Evolutionary conservation across 1,140 invertebrate species (phyloP), one percentile per base, ranked within the genome.

Genomic region (Lerema accius): DNA sequence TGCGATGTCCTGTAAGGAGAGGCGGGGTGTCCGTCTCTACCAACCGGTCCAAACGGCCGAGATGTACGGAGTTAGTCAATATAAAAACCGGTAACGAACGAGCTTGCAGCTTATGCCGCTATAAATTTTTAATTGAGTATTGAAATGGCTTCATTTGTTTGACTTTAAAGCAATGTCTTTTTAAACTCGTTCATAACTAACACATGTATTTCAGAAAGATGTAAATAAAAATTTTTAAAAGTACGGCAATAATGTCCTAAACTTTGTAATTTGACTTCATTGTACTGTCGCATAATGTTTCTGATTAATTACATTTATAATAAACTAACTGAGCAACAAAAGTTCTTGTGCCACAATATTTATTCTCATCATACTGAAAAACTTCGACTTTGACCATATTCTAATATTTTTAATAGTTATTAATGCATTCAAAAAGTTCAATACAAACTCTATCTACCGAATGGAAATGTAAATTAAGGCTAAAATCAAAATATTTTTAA

Each of bases 21-120:
- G 28, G 67, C 42, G 69, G 43, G 63, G 71, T 62, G 64, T 63
- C 68, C 62, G 76, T 78, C 75, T 78, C 75, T 78, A 68, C 73
- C 73, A 80, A 86, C 84, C 82, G 84, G 84, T 86, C 78, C 63
- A 70, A 73, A 72, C 63, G 63, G 59, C 71, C 76, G 76, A 78
- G 80, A 83, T 80, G 80, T 78, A 72, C 74, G 73, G 65, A 71
- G 76, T 84, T 83, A 80, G 71, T 77, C 77, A 76, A 83, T 80
- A 82, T 72, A 67, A 76, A 82, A 85, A 84, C 76, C 83, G 76
- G 81, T 83, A 83, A 78, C 69, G 46, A 71, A 51, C 64, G 64
- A 67, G 56, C 65, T 71, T 56, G 62, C 67, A 58, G 60, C 68
- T 59, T 71, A 73, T 64, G 63, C 64, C 75, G 60, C 65, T 66